These are phyloP conservation scores for Lucifuga dentata DNA, from an alignment of 2,113 vertebrate genomes.

Conservation along the genomic window DNA sequence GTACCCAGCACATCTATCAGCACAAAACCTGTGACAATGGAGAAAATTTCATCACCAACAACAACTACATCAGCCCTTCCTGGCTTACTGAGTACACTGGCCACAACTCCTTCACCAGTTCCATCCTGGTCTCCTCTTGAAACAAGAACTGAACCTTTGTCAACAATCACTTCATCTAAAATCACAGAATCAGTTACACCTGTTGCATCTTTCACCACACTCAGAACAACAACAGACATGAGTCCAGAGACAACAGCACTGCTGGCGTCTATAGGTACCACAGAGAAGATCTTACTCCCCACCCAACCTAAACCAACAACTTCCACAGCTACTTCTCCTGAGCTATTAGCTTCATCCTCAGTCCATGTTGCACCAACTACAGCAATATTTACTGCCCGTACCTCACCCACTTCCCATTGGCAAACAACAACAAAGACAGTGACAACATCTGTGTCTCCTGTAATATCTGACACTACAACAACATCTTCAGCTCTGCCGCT, in stretches of 20 bases:
- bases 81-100: conserved; percentile 47
- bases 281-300: conserved; percentile 41
- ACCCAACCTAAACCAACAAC: conserved; percentile 36
- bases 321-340: conserved; percentile 39
- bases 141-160: conserved; percentile 34
- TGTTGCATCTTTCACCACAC: conserved; percentile 50
- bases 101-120: conserved; percentile 36
- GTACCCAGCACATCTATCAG: conserved; percentile 31
- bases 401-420: conserved; percentile 63
- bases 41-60: conserved; percentile 29
- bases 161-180: conserved; percentile 36
- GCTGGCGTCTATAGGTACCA: conserved; percentile 31
- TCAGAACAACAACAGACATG: conserved; percentile 49
- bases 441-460: conserved; percentile 51
- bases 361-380: conserved; percentile 35
- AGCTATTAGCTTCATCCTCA: conserved; percentile 22
- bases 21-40: conserved; percentile 41
- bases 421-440: conserved; percentile 60
- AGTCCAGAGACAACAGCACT: conserved; percentile 36
- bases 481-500: conserved; percentile 20
- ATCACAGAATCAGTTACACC: conserved; percentile 53
- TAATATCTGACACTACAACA: conserved; percentile 15
- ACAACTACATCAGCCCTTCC: conserved; percentile 30
- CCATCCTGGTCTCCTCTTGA: conserved; percentile 22
- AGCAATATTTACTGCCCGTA: conserved; percentile 49